Base-by-base conservation (phyloP, 2,797 vertebrate species). In the Lepus oiostolus region DNA sequence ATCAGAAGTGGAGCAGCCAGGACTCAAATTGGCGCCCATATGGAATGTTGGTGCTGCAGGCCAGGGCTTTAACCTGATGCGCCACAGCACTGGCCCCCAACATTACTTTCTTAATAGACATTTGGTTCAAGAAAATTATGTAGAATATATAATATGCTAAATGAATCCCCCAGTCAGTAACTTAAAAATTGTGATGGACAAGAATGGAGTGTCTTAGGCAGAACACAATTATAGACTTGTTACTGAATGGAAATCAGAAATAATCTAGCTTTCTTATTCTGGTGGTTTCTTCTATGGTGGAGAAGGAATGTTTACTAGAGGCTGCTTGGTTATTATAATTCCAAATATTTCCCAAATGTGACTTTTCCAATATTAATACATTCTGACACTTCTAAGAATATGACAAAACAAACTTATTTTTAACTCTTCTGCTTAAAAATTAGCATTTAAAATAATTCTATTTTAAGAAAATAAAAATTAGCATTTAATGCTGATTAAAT, bases 381-480 rank as follows among this genome's bases (percentile, higher is more conserved):
- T 11, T 24, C 13, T 76, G 10, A 70, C 47, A 75, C 7, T 58
- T 74, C 22, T 94, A 82, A 86, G 32, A 94, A 22, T 38, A 52
- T 54, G 38, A 58, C 13, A 85, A 54, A 90, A 75, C 10, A 70
- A 54, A 38, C 11, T 68, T 83, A 75, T 76, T 65, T 89, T 63
- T 54, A 83, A 52, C 89, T 52, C n/a, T 82, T 14, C 17, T 74
- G 6, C 75, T 95, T 74, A 95, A 42, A 84, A 58, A 16, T 71
- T 72, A 60, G 1, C 12, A 89, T 83, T 94, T 81, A 81, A 84
- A 85, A 82, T 42, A 42, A 42, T 42, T 42, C 1, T 42, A 42
- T 42, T 42, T 42, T 42, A 42, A 42, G 42, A 42, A 42, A 42
- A 42, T 74, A 95, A 42, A 84, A 58, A 16, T 71, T 72, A 60